Base-by-base conservation (phyloP, 2,797 vertebrate species). In the Amniataba percoides region DNA sequence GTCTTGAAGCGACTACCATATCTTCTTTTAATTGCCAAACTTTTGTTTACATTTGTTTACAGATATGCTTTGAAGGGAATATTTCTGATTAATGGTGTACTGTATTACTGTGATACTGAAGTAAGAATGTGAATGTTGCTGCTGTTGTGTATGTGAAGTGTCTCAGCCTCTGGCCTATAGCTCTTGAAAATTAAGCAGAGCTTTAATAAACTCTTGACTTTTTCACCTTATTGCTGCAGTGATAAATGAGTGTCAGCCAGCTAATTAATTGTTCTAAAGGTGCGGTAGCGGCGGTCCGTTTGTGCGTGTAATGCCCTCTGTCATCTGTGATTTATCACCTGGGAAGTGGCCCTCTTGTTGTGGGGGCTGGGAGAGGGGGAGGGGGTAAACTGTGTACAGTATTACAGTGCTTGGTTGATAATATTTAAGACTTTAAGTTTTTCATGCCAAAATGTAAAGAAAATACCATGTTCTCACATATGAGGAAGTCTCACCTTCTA, bases 131-230 rank as follows among this genome's bases (percentile, higher is more conserved):
- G 89, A 87, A 82, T 56, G 84, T 87, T 56, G 80, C 80, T 81
- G 73, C 78, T 83, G 67, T 84, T 71, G 83, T 91, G 90, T 91
- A 77, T 81, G 83, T 90, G 78, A 84, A 78, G 87, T 93, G 79
- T 89, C 76, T 78, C 65, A 73, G 86, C 79, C 73, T 85, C 58
- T 87, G 84, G 78, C 78, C 77, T 71, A 31, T 19, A 84, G 84
- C 89, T 86, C 85, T 88, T 81, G 48, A 82, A 83, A 90, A 88
- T 89, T 71, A 90, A 89, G 88, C 74, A 13, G 88, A 87, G 90
- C 92, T 93, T 91, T 95, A 96, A 96, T 96, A 95, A 96, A 95
- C 94, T 93, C 93, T 94, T 93, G 94, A 94, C 93, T 95, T 94
- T 94, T 94, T 94, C 93, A 94, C 93, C 94, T 94, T 92, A 94